These are phyloP conservation scores for Anabacerthia variegaticeps DNA, from an alignment of 2,797 vertebrate species.

Conservation along the genomic window DNA sequence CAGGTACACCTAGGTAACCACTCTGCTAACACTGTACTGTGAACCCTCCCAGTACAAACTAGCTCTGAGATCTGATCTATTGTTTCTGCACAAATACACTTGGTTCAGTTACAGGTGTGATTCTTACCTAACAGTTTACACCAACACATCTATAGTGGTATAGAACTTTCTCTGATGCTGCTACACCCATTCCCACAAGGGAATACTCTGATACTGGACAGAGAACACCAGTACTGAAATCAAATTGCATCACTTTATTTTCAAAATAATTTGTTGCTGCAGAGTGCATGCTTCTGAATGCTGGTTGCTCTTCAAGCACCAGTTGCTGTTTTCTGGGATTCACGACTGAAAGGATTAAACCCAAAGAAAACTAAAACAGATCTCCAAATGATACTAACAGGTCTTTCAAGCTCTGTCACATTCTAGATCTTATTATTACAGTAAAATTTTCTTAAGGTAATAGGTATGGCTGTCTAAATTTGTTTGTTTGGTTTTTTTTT, in stretches of 20 bases:
- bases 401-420: background rate
- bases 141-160: background rate
- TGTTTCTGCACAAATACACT: background rate
- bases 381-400: slow-evolving; percentile 12
- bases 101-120: background rate
- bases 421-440: slow-evolving; percentile 8
- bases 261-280: background rate
- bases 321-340: slow-evolving; percentile 23
- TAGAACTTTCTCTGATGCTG: background rate
- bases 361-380: slow-evolving; percentile 21
- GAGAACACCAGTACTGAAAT: background rate
- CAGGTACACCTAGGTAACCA: background rate
- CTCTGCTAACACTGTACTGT: background rate
- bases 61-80: background rate
- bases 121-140: background rate
- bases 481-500: background rate
- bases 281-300: background rate
- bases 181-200: background rate
- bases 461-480: background rate
- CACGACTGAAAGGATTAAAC: slow-evolving; percentile 50
- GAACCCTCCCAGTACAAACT: background rate
- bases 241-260: background rate
- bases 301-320: background rate
- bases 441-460: slow-evolving; percentile 11
- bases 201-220: background rate